Evolutionary conservation across 1,140 invertebrate genomes (phyloP).

Genomic region (Mercenaria mercenaria): DNA sequence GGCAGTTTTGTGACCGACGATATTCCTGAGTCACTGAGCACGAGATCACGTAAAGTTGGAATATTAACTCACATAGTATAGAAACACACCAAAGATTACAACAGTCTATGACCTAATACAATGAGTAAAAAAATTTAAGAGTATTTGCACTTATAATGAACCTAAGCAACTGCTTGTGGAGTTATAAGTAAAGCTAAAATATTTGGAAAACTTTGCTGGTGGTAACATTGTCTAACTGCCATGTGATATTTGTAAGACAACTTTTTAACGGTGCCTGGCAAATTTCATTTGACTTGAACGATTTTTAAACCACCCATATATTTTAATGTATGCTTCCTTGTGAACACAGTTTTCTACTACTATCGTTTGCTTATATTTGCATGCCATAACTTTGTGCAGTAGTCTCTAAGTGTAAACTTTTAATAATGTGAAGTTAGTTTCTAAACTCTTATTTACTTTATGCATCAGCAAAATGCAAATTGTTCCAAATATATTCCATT

Average conservation of each 20-base stretch:
- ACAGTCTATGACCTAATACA: neutral
- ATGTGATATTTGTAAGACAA: neutral
- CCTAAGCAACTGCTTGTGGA: neutral
- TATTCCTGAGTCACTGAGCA: neutral
- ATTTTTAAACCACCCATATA: too few species aligned
- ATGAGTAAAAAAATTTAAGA: neutral
- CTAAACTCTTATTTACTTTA: neutral
- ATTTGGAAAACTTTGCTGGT: neutral
- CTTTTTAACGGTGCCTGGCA: neutral
- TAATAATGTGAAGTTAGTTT: slow-evolving; percentile 24
- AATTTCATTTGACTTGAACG: too few species aligned
- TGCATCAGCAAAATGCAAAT: neutral
- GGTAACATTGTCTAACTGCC: neutral
- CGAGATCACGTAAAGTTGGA: neutral
- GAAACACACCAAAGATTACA: neutral
- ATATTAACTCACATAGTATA: neutral
- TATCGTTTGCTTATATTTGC: too few species aligned
- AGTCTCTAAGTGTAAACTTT: neutral
- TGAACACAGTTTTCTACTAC: too few species aligned
- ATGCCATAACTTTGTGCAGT: neutral
- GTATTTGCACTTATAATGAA: neutral
- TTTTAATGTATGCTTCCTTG: too few species aligned
- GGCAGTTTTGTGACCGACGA: neutral
- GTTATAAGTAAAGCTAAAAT: neutral
- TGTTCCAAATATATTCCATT: neutral